Evolutionary conservation across 2,113 vertebrate genomes (phyloP).

Genomic region (Nycticebus coucang): DNA sequence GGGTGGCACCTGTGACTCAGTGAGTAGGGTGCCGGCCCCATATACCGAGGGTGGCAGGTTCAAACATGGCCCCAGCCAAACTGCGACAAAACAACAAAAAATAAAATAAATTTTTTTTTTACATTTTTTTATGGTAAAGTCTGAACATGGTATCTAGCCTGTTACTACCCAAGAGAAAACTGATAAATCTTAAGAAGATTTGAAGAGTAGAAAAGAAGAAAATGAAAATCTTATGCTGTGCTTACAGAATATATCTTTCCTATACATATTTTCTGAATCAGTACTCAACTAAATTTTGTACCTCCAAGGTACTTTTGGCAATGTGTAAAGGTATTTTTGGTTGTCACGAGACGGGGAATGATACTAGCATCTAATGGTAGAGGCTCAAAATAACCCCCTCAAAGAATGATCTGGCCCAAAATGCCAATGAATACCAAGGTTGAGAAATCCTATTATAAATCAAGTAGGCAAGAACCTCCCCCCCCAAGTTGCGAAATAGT

Average conservation of each 20-base stretch:
- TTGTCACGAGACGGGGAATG: neutral
- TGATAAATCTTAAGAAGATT: conserved; percentile 35
- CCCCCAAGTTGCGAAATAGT: neutral
- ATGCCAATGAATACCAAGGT: neutral
- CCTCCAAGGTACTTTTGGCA: neutral
- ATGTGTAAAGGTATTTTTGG: neutral
- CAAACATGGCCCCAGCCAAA: too few species aligned
- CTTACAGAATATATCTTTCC: neutral
- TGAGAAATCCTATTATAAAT: conserved; percentile 5
- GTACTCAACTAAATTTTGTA: neutral
- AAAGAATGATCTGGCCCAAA: neutral
- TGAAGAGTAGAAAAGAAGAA: conserved; percentile 1
- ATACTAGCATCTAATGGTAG: neutral
- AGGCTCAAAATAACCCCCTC: neutral
- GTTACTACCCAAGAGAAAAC: neutral
- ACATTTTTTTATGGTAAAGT: neutral
- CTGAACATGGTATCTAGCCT: neutral
- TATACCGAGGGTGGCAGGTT: too few species aligned
- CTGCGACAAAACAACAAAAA: too few species aligned
- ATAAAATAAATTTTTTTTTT: too few species aligned
- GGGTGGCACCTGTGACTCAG: too few species aligned
- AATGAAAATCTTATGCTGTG: neutral
- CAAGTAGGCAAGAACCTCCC: neutral
- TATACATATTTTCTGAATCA: neutral
- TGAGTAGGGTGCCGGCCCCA: too few species aligned